These are phyloP conservation scores for Furcula furcula DNA, from an alignment of 2,888 invertebrate genomes.

Conservation along the genomic window DNA sequence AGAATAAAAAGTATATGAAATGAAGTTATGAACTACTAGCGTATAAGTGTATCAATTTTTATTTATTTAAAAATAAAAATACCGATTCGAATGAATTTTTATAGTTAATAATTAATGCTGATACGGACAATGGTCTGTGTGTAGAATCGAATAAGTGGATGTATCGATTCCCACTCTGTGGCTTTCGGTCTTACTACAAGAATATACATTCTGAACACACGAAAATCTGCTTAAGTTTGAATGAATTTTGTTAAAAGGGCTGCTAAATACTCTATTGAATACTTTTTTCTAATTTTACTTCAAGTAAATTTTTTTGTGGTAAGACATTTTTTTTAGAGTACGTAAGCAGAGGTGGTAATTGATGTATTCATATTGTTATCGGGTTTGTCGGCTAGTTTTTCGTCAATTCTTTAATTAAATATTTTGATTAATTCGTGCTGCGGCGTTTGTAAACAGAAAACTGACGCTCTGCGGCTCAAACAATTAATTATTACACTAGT, in stretches of 20 bases:
- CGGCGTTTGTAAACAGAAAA: constrained; percentile 30
- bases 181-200: too few relatives aligned
- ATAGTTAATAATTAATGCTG: constrained; percentile 41
- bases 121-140: constrained; percentile 24
- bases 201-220: too few relatives aligned
- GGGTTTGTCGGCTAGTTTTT: constrained; percentile 38
- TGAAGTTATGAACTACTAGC: constrained; percentile 71
- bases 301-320: too few relatives aligned
- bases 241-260: too few relatives aligned
- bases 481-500: constrained; percentile 13
- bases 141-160: constrained; percentile 17
- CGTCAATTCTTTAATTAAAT: constrained; percentile 53
- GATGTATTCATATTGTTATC: too few relatives aligned
- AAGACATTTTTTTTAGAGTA: too few relatives aligned
- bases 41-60: constrained; percentile 65
- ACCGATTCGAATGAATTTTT: constrained; percentile 43
- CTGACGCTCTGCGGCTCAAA: constrained; percentile 29
- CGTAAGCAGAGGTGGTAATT: too few relatives aligned
- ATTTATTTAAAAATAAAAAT: constrained; percentile 54
- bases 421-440: constrained; percentile 39
- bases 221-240: too few relatives aligned
- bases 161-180: constrained; percentile 9
- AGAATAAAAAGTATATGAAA: constrained; percentile 45
- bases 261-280: too few relatives aligned
- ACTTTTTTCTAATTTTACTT: too few relatives aligned